A percentile compares a stretch with the other conserved stretches of the same genome.
These are phyloP conservation scores for Enteromius unitaeniatus DNA, from an alignment of 2,797 vertebrate genomes.

Conservation along the genomic window DNA sequence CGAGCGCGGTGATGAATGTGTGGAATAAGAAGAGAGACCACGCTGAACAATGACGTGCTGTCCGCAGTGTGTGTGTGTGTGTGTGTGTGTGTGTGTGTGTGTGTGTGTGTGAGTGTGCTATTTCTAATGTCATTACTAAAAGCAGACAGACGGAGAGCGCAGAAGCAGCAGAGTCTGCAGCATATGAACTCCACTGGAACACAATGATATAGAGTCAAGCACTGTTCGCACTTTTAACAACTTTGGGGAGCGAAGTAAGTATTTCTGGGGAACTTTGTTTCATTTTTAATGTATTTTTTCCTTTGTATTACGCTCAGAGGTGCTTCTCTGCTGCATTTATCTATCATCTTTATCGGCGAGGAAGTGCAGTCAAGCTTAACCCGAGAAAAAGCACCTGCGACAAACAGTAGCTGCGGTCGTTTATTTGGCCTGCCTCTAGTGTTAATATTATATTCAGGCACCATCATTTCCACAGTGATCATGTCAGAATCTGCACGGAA, in stretches of 20 bases:
- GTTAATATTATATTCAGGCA: background rate
- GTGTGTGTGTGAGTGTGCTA: no score
- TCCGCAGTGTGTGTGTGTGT: slow-evolving; percentile 17
- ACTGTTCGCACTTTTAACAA: background rate
- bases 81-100: no score
- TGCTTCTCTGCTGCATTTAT: background rate
- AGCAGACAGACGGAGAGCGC: background rate
- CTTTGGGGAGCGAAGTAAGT: slow-evolving; percentile 28
- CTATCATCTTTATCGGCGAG: background rate
- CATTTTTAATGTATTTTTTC: background rate
- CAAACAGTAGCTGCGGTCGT: no score
- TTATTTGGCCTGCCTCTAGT: background rate
- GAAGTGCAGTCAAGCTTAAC: background rate
- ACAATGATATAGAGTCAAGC: background rate
- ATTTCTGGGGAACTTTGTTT: background rate
- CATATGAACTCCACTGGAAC: background rate
- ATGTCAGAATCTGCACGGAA: slow-evolving; percentile 62
- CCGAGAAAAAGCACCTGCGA: background rate
- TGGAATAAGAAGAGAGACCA: slow-evolving; percentile 36
- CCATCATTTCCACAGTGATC: background rate
- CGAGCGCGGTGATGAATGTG: slow-evolving; percentile 48
- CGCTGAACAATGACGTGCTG: slow-evolving; percentile 42
- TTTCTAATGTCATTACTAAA: slow-evolving; percentile 33
- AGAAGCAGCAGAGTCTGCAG: background rate
- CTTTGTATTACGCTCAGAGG: background rate